phyloP scores from a whole-genome alignment of 2,113 vertebrate species.

The Nesogale talazaci region DNA sequence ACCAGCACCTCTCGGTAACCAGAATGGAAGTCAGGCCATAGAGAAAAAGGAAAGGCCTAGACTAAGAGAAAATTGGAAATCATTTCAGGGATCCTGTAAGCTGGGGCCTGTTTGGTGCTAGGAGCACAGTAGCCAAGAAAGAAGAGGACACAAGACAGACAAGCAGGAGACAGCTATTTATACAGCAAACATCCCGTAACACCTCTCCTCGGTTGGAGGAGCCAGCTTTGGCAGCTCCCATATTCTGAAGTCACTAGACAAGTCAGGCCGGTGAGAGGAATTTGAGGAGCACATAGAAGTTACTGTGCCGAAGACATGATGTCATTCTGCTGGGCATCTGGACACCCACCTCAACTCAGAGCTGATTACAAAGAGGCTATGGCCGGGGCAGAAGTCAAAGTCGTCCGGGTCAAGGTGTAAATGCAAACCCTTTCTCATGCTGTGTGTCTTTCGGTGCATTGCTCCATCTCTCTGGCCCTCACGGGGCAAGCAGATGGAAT shows the following conservation, averaged over 20 bases:
- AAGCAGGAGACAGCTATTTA: constrained; percentile 67
- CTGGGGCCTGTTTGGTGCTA: background rate
- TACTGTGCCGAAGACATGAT: constrained; percentile 77
- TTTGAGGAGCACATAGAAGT: constrained; percentile 70
- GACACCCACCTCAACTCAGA: constrained; percentile 57
- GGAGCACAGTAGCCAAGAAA: background rate
- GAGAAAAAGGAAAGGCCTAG: background rate
- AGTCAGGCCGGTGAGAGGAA: constrained; percentile 78
- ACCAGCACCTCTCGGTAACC: too few relatives aligned
- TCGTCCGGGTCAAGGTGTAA: constrained; percentile 34
- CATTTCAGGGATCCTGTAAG: background rate
- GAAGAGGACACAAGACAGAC: constrained; percentile 52
- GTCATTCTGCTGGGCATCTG: constrained; percentile 63
- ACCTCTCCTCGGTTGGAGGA: constrained; percentile 53
- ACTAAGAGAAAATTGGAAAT: background rate
- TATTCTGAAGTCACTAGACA: constrained; percentile 72
- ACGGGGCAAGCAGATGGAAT: background rate
- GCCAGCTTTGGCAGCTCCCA: constrained; percentile 63
- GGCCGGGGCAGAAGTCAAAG: constrained; percentile 54
- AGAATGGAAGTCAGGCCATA: background rate
- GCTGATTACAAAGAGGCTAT: constrained; percentile 22
- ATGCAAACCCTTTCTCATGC: background rate
- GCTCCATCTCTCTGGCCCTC: background rate
- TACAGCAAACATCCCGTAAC: constrained; percentile 69
- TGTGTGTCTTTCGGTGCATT: constrained; percentile 21